A percentile compares a stretch with the other conserved stretches of the same genome.
These are phyloP conservation scores for Sphecodes monilicornis DNA, from an alignment of 2,888 invertebrate genomes.

Conservation along the genomic window DNA sequence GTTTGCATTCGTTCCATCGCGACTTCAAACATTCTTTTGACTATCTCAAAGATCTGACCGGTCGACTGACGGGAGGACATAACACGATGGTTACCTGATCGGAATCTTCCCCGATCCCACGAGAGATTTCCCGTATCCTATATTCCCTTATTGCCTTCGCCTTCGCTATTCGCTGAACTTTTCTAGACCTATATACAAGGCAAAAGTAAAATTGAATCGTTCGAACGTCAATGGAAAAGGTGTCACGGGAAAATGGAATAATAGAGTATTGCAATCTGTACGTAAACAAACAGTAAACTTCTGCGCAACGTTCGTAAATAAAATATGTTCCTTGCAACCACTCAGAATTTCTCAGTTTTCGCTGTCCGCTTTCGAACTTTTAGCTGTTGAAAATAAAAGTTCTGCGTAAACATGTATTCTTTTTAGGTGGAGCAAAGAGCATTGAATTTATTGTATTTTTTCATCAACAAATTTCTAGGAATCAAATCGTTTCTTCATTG, in stretches of 20 bases:
- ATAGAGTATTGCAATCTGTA: constrained; percentile 20
- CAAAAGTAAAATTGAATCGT: constrained; percentile 46
- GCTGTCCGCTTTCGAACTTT: not conserved
- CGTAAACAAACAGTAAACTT: constrained; percentile 1
- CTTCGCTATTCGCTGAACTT: constrained; percentile 37
- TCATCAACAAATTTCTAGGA: not conserved
- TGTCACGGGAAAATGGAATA: constrained; percentile 41
- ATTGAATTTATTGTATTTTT: not conserved
- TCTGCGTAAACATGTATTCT: not conserved
- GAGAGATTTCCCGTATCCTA: constrained; percentile 56
- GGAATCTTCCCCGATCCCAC: constrained; percentile 63
- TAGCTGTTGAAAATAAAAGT: not conserved
- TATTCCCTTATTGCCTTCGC: constrained; percentile 43
- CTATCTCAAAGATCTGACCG: constrained; percentile 50
- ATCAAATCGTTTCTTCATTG: not conserved
- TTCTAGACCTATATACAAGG: constrained; percentile 14
- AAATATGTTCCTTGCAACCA: not conserved
- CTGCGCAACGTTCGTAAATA: constrained; percentile 11
- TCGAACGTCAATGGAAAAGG: constrained; percentile 15
- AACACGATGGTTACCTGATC: constrained; percentile 69
- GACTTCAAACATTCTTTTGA: constrained; percentile 65
- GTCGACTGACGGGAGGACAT: constrained; percentile 38
- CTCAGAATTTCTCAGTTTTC: not conserved
- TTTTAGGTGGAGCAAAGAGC: not conserved
- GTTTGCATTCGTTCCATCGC: constrained; percentile 58